These are phyloP conservation scores for Scytalopus superciliaris DNA, from an alignment of 2,113 vertebrate genomes.

Conservation along the genomic window DNA sequence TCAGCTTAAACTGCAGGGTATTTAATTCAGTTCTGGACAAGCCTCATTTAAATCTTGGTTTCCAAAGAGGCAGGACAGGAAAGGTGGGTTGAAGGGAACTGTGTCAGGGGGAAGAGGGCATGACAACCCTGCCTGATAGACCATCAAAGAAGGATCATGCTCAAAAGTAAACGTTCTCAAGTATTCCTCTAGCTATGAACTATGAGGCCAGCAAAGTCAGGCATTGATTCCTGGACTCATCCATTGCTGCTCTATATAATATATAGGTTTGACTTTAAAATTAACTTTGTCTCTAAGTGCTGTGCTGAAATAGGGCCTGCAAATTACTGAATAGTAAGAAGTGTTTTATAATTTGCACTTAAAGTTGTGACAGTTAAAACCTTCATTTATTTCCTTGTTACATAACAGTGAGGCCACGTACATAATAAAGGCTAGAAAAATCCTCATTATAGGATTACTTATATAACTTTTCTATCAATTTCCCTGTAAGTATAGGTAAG, in stretches of 20 bases:
- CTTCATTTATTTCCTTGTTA: neutral
- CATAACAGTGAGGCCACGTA: neutral
- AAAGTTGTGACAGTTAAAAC: neutral
- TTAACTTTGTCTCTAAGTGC: neutral
- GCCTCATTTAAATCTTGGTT: neutral
- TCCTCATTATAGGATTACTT: neutral
- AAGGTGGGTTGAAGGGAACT: neutral
- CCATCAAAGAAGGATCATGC: neutral
- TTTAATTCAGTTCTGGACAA: neutral
- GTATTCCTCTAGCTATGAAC: neutral
- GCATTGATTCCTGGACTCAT: neutral
- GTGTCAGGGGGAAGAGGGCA: rapidly evolving
- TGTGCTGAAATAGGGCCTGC: neutral
- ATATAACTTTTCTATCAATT: neutral
- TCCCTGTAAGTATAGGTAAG: neutral
- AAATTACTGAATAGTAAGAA: neutral
- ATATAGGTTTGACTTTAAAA: neutral
- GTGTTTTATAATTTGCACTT: neutral
- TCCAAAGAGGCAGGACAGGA: neutral
- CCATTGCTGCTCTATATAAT: neutral
- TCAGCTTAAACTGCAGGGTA: neutral
- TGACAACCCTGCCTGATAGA: neutral
- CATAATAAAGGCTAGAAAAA: neutral
- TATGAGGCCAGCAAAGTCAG: neutral
- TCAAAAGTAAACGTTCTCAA: neutral